Percentiles rank a stretch among this genome's conserved stretches.
Evolutionary conservation across 1,140 invertebrate species (phyloP).

Genomic region (Zaprionus kolodkinae): DNA sequence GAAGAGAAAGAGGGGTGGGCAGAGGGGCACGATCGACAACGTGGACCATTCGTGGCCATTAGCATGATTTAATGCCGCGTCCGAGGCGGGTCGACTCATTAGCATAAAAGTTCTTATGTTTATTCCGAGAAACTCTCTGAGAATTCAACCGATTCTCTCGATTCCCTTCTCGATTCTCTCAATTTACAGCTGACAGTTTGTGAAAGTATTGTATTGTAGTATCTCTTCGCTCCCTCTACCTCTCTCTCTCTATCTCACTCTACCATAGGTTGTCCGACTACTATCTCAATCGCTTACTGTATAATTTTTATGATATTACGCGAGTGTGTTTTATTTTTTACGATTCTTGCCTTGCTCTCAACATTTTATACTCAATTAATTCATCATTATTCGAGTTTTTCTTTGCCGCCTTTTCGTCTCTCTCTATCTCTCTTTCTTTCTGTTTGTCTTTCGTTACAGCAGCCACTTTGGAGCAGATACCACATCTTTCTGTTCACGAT

Average conservation of each 20-base stretch:
- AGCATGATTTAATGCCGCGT: conserved; percentile 68
- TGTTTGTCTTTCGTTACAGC: conserved; percentile 29
- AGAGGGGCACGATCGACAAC: conserved; percentile 31
- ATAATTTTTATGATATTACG: conserved; percentile 79
- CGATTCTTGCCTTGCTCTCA: conserved; percentile 44
- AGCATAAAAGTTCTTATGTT: conserved; percentile 74
- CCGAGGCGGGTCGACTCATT: conserved; percentile 43
- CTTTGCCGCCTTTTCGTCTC: conserved; percentile 26
- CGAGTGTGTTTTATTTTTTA: conserved; percentile 51
- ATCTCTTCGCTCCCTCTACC: not conserved
- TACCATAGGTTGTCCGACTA: conserved; percentile 15
- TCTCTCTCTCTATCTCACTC: not conserved
- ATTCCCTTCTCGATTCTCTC: conserved; percentile 5
- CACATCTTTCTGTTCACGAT: conserved; percentile 17
- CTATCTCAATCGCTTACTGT: conserved; percentile 62
- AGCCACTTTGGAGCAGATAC: conserved; percentile 14
- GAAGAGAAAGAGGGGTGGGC: not conserved
- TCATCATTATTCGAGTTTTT: conserved; percentile 75
- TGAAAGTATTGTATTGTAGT: conserved; percentile 30
- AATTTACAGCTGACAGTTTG: conserved; percentile 41
- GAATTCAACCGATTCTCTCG: conserved; percentile 24
- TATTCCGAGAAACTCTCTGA: conserved; percentile 57
- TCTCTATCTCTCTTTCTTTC: not conserved
- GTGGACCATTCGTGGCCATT: conserved; percentile 46
- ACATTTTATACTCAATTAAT: conserved; percentile 79